Evolutionary conservation across 1,140 invertebrate genomes (phyloP), one percentile per base, ranked within the genome.

Genomic region (Drosophila pectinifera): DNA sequence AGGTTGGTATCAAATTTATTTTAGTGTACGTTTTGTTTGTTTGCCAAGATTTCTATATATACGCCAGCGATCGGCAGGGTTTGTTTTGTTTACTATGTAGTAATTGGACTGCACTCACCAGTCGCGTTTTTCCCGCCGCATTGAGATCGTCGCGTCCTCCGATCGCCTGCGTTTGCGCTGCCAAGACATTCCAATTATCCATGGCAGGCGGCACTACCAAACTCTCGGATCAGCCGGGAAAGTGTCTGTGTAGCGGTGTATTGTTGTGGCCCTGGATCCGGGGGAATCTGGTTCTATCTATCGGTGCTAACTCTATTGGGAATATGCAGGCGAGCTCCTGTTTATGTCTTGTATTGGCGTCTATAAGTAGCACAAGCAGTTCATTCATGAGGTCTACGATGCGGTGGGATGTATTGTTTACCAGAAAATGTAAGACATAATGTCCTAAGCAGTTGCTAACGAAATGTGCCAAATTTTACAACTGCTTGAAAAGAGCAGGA

Each of bases 161-260:
- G 72, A 92, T 90, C 16, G 88, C 90, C 61, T 85, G 78, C 39
- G 88, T 91, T 72, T 92, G 91, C 20, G 81, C 91, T 80, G 91
- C 88, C 77, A 92, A 90, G 90, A 91, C 91, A 82, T 91, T 91
- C 91, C 90, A 92, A 86, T 90, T 92, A 89, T 92, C 91, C 91
- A 92, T 91, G 14, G 20, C 43, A 36, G 63, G 18, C 36, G 28
- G 28, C 43, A 46, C 18, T 34, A 31, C n/a, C n/a, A 22, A 58
- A 46, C 31, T 38, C 31, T 26, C 11, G 53, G 53, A 18, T 69
- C 46, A 53, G 46, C 45, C 45, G 65, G 68, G 28, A 36, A 36
- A 22, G 22, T 28, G 65, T 58, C 36, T 68, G 48, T 64, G 54
- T 34, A 31, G 42, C 45, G 49, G 31, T 69, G 39, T 70, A 38